phyloP scores from a whole-genome alignment of 2,113 vertebrate genomes.

The Astur gentilis region DNA sequence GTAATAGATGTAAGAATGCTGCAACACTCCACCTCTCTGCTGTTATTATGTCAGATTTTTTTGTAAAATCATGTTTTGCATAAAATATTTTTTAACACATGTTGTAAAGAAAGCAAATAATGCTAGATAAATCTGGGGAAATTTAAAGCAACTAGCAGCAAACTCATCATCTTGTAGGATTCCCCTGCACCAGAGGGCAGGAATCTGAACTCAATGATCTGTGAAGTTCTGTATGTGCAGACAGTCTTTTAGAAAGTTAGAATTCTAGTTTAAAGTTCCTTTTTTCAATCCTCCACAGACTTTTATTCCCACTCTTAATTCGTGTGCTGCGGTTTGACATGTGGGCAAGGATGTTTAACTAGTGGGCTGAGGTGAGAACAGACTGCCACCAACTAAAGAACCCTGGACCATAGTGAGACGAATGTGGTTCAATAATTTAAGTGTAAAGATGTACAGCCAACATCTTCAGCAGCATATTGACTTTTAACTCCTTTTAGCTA shows the following conservation, averaged over 20 bases:
- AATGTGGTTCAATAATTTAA: background rate
- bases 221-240: background rate
- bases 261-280: background rate
- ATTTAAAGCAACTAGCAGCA: background rate
- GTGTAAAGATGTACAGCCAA: background rate
- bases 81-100: background rate
- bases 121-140: background rate
- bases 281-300: background rate
- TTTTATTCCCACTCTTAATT: background rate
- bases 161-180: background rate
- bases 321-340: rapidly evolving
- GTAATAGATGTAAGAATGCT: background rate
- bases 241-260: background rate
- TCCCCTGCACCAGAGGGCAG: background rate
- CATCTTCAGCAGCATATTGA: background rate
- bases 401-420: background rate
- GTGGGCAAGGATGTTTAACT: background rate
- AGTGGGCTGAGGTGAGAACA: background rate
- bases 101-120: background rate
- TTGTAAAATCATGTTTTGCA: background rate
- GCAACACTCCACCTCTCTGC: background rate
- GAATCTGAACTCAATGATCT: background rate
- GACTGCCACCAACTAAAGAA: background rate
- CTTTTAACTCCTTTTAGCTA: background rate
- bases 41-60: background rate